Evolutionary conservation across 2,797 vertebrate species (phyloP), one percentile per base, ranked within the genome.

Genomic region (Sylvilagus floridanus): DNA sequence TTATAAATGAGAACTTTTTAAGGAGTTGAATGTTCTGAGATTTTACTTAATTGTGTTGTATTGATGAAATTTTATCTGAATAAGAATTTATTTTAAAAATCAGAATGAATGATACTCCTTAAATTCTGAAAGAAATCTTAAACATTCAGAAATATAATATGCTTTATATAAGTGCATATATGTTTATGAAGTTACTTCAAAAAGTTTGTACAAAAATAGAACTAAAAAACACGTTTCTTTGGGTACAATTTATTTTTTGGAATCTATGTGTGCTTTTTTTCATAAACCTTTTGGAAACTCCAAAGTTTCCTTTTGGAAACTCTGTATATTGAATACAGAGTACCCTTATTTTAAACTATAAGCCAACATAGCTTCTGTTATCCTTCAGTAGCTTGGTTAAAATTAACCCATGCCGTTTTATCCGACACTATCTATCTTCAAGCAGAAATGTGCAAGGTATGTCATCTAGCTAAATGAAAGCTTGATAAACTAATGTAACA

Each of bases 401-500:
- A 81, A 90, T 73, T 75, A 97, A 68, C 19, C 5, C 12, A 52
- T 76, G 62, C 19, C 30, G 63, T 79, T 91, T n/a, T 76, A 93
- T 54, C 92, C 9, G 94, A 37, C 96, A 95, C 66, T 63, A 94
- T 50, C 75, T 42, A 91, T 92, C 65, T 95, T 83, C 7, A 94
- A 92, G 96, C 85, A 66, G 91, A 96, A 77, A 62, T 84, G 54
- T 96, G 22, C 89, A 95, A 94, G 87, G 57, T 68, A 95, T 96
- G 84, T 94, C 81, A 97, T 86, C 47, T 94, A 95, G 91, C 95
- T 97, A 97, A 96, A 66, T 32, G 76, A 92, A 97, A 97, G 78
- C 88, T 93, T 97, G 96, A 97, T 98, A 98, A 96, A 73, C 94
- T 97, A 96, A 96, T 90, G 72, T 85, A 98, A 97, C 82, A 93